Evolutionary conservation across 1,140 invertebrate genomes (phyloP).

Genomic region (Armadillidium nasatum): DNA sequence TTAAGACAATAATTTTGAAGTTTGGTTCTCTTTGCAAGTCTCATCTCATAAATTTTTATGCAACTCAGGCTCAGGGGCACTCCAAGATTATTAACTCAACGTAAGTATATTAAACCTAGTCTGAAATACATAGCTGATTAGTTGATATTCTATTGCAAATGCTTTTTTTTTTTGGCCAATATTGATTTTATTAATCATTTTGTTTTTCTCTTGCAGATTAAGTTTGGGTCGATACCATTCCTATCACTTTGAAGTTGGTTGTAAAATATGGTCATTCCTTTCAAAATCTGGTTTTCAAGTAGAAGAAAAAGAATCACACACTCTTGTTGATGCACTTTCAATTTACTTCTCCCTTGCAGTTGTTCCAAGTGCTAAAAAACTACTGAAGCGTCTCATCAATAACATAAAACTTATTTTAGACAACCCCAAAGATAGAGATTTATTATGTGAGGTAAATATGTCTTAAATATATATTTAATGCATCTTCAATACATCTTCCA

Average conservation of each 20-base stretch:
- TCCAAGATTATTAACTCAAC: background rate
- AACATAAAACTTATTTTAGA: slow-evolving; percentile 3
- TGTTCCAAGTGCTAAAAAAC: background rate
- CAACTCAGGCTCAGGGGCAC: background rate
- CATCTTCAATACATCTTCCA: too few species aligned
- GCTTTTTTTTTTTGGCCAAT: too few species aligned
- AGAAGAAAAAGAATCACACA: background rate
- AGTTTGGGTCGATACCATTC: slow-evolving; percentile 1
- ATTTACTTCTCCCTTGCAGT: background rate
- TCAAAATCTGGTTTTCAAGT: background rate
- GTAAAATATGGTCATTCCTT: background rate
- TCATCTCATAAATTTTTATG: background rate
- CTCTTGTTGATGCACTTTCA: background rate
- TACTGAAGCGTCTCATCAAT: background rate
- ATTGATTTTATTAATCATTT: too few species aligned
- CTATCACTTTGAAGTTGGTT: background rate
- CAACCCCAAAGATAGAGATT: background rate
- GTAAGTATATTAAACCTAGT: background rate
- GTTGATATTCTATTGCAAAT: too few species aligned
- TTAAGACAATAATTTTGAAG: background rate
- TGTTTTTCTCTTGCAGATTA: background rate
- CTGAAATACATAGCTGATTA: too few species aligned
- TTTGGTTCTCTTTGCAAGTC: background rate
- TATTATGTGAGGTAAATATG: background rate
- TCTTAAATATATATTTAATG: too few species aligned